Evolutionary conservation across 2,797 vertebrate genomes (phyloP).

Genomic region (Pipistrellus nathusii): DNA sequence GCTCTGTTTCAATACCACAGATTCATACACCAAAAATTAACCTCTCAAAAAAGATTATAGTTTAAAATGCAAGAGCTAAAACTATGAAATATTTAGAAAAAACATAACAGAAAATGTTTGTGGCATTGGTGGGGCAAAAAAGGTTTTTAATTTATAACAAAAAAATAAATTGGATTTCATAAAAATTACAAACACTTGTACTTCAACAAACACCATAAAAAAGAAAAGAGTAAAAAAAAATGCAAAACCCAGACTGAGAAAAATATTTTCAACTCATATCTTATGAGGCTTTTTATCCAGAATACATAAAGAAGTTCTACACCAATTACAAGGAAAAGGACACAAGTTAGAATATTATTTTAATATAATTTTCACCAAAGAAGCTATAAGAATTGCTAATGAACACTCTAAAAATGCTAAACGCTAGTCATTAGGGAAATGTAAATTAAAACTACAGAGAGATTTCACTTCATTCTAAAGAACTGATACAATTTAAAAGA

Average conservation of each 20-base stretch:
- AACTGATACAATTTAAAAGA: background rate
- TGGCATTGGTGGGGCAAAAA: background rate
- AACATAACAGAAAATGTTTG: background rate
- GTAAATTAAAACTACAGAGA: background rate
- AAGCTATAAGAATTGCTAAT: background rate
- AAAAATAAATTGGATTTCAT: background rate
- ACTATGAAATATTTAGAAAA: background rate
- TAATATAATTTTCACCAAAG: background rate
- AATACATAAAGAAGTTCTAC: background rate
- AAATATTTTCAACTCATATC: background rate
- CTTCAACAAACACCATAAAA: background rate
- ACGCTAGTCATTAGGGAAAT: background rate
- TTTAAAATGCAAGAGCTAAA: background rate
- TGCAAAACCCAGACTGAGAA: background rate
- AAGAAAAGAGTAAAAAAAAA: background rate
- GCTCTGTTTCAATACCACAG: background rate
- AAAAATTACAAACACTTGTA: constrained; percentile 16
- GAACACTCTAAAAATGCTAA: background rate
- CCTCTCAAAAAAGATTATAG: too few relatives aligned
- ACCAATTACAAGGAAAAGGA: background rate
- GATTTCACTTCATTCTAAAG: background rate
- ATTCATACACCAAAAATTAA: background rate
- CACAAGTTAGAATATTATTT: constrained; percentile 15
- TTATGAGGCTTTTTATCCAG: background rate
- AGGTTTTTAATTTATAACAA: background rate